Evolutionary conservation across 2,113 vertebrate species (phyloP), one percentile per base, ranked within the genome.

Genomic region (Danio rerio): DNA sequence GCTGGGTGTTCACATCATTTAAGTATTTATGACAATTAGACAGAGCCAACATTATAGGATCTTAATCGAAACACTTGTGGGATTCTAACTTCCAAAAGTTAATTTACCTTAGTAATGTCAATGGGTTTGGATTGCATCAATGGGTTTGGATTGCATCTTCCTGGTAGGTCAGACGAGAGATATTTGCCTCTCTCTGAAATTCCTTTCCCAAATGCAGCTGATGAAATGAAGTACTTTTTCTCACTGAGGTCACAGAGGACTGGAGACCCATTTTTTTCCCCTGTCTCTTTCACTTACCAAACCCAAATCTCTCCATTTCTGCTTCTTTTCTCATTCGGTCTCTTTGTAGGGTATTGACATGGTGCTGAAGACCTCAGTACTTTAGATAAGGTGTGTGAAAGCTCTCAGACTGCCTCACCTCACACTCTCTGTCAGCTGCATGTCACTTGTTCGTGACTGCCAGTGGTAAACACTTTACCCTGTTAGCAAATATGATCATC

Each of bases 401-500:
- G 56, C 71, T 66, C 78, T 81, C 31, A 20, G 31, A 49, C 66
- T n/a, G 18, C 18, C 45, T 65, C n/a, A 49, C 59, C 79, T 66
- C 65, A 15, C 8, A 12, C 71, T 80, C 53, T 6, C 13, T 81
- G 78, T 83, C 83, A 70, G 53, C 43, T 47, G 69, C 53, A 75
- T 11, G 77, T 78, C 49, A 75, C 74, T 49, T 7, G 62, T 65
- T 65, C 5, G 16, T 79, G 81, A 85, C 69, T 75, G 77, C n/a
- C 13, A 88, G 83, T 87, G 89, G 91, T 88, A 88, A 89, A 91
- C 89, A 91, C 89, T 88, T 86, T 21, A 86, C 91, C 84, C 88
- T 89, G 89, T 92, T 89, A 82, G 52, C 87, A 90, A 89, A 75
- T 75, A 55, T 59, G 16, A 75, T 61, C 43, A 59, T 20, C n/a